Conservation (phyloP, 37 sponge, comb jelly and placozoan genomes). For the Ianthella basta region DNA sequence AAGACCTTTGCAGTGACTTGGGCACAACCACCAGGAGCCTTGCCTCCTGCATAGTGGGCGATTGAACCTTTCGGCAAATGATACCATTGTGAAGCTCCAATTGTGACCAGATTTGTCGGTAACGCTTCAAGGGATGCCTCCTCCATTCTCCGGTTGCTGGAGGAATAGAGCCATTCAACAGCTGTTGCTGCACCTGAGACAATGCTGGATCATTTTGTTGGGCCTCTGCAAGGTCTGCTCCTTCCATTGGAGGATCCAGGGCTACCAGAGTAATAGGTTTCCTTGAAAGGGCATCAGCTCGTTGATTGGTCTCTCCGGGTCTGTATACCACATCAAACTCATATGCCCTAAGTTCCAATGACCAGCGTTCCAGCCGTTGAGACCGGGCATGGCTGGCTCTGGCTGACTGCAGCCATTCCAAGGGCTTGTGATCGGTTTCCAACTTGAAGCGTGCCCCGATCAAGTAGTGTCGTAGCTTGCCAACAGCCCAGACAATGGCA, state of each 20-base stretch:
- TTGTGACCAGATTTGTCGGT: constrained; percentile 12
- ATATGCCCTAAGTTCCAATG: constrained; percentile 14
- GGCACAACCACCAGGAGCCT: background rate
- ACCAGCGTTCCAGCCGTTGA: constrained; percentile 22
- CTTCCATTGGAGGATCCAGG: background rate
- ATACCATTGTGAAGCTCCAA: background rate
- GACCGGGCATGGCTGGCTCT: constrained; percentile 12
- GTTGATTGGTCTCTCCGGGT: background rate
- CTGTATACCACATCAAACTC: background rate
- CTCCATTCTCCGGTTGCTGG: background rate
- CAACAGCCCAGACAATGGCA: constrained; percentile 15
- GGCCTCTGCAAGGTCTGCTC: background rate
- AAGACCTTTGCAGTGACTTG: background rate
- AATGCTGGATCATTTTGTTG: background rate
- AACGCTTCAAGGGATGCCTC: background rate
- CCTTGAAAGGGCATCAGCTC: constrained; percentile 11
- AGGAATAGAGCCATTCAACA: background rate
- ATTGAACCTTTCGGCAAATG: background rate
- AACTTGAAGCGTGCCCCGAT: constrained; percentile 4
- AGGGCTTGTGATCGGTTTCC: constrained; percentile 27
- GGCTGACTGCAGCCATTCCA: constrained; percentile 16
- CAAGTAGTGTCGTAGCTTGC: constrained; percentile 13
- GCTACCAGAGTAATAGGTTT: background rate
- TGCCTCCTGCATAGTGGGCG: constrained; percentile 2
- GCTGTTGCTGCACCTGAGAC: background rate